Evolutionary conservation across 2,888 invertebrate species (phyloP).

Genomic region (Ormyrus nitidulus): DNA sequence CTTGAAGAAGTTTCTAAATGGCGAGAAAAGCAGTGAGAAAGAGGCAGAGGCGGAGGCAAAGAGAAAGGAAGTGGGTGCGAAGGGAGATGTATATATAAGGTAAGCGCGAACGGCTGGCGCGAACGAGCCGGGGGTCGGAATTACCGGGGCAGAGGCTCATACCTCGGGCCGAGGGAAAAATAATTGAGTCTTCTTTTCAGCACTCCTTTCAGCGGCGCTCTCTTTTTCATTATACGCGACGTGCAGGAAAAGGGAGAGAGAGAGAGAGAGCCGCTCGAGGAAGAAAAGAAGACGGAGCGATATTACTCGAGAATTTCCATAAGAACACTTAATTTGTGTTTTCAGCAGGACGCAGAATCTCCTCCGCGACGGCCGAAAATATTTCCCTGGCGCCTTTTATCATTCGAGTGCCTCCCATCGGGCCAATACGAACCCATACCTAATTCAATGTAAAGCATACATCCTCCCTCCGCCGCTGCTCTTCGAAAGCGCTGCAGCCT

Average conservation of each 20-base stretch:
- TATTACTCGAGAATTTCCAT: conserved; percentile 70
- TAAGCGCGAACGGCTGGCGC: conserved; percentile 42
- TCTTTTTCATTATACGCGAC: conserved; percentile 66
- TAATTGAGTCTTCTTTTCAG: conserved; percentile 64
- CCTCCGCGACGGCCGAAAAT: conserved; percentile 61
- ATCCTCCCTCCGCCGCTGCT: not conserved
- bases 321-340: conserved; percentile 65
- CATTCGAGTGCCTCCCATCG: conserved; percentile 62
- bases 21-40: conserved; percentile 20
- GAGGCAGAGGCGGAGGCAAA: conserved; percentile 21
- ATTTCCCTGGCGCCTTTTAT: conserved; percentile 65
- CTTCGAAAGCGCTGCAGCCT: not conserved
- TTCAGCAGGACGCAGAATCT: conserved; percentile 16
- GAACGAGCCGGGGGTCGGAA: conserved; percentile 48
- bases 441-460: conserved; percentile 66
- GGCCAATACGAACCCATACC: conserved; percentile 64
- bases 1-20: conserved; percentile 62
- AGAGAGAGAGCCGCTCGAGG: conserved; percentile 6
- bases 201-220: conserved; percentile 59
- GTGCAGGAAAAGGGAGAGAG: conserved; percentile 28
- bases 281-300: conserved; percentile 55
- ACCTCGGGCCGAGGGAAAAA: conserved; percentile 60
- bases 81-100: not conserved
- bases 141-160: conserved; percentile 53
- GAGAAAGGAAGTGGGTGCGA: not conserved